Percentiles rank a stretch among this genome's conserved stretches.
Evolutionary conservation across 2,797 vertebrate species (phyloP).

Genomic region (Malurus splendens): DNA sequence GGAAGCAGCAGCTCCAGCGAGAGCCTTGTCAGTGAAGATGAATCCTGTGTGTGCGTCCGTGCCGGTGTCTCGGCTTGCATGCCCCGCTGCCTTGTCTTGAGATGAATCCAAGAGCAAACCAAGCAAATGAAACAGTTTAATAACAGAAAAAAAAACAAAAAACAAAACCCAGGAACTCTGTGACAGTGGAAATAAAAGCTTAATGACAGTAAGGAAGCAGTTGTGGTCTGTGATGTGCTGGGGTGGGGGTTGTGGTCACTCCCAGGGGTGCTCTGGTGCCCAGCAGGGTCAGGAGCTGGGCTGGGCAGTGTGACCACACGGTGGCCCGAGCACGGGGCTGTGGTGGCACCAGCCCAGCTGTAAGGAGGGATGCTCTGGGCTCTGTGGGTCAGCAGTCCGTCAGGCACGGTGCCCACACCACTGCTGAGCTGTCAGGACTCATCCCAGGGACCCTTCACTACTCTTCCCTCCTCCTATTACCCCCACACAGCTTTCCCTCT

Average conservation of each 20-base stretch:
- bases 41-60: conserved; percentile 30
- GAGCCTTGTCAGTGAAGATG: conserved; percentile 21
- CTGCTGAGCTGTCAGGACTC: background rate
- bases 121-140: conserved; percentile 2
- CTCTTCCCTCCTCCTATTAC: background rate
- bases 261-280: background rate
- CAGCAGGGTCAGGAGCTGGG: fast-evolving
- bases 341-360: background rate
- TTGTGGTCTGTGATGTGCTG: background rate
- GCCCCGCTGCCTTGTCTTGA: conserved; percentile 57
- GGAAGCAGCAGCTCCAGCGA: conserved; percentile 32
- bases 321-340: fast-evolving
- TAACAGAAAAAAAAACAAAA: background rate
- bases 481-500: background rate
- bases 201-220: background rate
- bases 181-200: conserved; percentile 60
- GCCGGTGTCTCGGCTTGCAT: conserved; percentile 46
- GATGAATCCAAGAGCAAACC: conserved; percentile 56
- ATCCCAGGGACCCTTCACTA: fast-evolving
- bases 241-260: fast-evolving
- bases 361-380: fast-evolving
- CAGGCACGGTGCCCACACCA: background rate
- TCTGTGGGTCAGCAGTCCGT: fast-evolving
- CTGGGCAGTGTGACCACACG: fast-evolving
- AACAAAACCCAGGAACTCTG: conserved; percentile 44